These are phyloP conservation scores for Phyto melanocephala DNA, from an alignment of 2,888 invertebrate genomes.

Conservation along the genomic window DNA sequence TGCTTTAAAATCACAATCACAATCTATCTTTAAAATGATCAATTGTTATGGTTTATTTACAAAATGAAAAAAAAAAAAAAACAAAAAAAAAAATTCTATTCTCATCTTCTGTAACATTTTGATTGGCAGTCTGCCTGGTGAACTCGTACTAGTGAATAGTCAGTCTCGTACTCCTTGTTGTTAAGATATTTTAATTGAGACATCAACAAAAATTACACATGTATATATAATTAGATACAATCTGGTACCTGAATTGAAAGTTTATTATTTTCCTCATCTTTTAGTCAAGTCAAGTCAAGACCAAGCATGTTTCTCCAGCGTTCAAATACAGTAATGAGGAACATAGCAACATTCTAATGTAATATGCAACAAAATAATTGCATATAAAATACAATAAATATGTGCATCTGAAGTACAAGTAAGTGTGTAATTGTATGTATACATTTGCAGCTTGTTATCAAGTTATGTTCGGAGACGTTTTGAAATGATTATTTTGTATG, in stretches of 20 bases:
- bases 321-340: constrained; percentile 21
- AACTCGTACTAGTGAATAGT: background rate
- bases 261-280: background rate
- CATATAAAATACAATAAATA: background rate
- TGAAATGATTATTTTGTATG: background rate
- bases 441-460: background rate
- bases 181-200: constrained; percentile 65
- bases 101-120: constrained; percentile 18
- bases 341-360: background rate
- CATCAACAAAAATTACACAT: constrained; percentile 65
- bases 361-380: constrained; percentile 17
- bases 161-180: constrained; percentile 37
- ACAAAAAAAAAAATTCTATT: constrained; percentile 43
- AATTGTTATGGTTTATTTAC: constrained; percentile 62
- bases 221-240: constrained; percentile 53
- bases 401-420: background rate
- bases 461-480: background rate
- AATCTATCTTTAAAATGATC: constrained; percentile 62
- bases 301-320: background rate
- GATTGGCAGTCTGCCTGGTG: constrained; percentile 47
- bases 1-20: constrained; percentile 51
- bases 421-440: background rate
- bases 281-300: background rate
- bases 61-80: too few relatives aligned
- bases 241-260: constrained; percentile 15